phyloP scores from a whole-genome alignment of 1,140 invertebrate genomes.

The Chironomus tepperi region DNA sequence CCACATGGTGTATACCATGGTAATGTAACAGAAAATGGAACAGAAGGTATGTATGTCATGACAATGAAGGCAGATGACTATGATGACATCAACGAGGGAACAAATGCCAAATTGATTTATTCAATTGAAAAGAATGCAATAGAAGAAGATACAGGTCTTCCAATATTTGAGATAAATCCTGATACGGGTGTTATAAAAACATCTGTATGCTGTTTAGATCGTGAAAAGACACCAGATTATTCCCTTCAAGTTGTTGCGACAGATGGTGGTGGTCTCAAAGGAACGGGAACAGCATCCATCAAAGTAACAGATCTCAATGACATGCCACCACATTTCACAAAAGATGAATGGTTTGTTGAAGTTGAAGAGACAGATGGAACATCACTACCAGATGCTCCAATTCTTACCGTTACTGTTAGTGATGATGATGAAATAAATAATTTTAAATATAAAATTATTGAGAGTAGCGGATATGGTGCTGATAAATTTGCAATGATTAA shows the following conservation, averaged over 20 bases:
- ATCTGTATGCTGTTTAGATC: constrained; percentile 53
- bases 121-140: constrained; percentile 62
- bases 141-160: constrained; percentile 52
- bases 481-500: constrained; percentile 58
- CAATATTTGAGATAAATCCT: constrained; percentile 56
- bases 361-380: constrained; percentile 57
- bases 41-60: constrained; percentile 56
- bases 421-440: constrained; percentile 57
- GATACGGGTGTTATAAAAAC: constrained; percentile 56
- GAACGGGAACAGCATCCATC: constrained; percentile 48
- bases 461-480: constrained; percentile 51
- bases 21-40: constrained; percentile 57
- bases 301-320: constrained; percentile 52
- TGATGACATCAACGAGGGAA: constrained; percentile 57
- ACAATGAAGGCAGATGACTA: constrained; percentile 60
- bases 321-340: constrained; percentile 55
- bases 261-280: constrained; percentile 51
- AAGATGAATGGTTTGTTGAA: constrained; percentile 56
- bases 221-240: constrained; percentile 58
- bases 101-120: constrained; percentile 53
- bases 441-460: constrained; percentile 45
- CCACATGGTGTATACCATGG: constrained; percentile 51
- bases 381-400: constrained; percentile 49
- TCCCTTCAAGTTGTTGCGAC: constrained; percentile 56
- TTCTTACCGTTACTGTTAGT: constrained; percentile 53